phyloP scores from a whole-genome alignment of 1,140 invertebrate genomes.

The Leptopilina clavipes region DNA sequence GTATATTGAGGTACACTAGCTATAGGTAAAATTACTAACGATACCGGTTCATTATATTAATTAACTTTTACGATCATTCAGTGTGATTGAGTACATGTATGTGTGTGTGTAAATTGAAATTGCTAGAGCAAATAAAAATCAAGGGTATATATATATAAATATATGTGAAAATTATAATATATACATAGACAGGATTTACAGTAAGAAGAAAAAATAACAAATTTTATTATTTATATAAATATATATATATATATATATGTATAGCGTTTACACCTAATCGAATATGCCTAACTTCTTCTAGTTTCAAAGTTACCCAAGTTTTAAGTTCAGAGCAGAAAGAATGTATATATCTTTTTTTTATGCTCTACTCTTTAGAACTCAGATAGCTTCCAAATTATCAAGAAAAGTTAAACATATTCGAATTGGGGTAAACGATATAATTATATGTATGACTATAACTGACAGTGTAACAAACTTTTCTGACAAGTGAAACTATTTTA shows the following conservation, averaged over 20 bases:
- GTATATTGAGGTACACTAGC: conserved; percentile 58
- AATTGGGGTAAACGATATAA: too few species aligned
- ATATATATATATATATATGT: too few species aligned
- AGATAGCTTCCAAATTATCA: too few species aligned
- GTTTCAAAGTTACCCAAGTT: too few species aligned
- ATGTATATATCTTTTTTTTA: too few species aligned
- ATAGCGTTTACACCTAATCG: too few species aligned
- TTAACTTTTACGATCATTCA: conserved; percentile 35
- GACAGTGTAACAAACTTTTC: not conserved
- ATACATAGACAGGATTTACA: conserved; percentile 41
- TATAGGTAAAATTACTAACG: conserved; percentile 61
- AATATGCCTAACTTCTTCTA: too few species aligned
- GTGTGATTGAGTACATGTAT: conserved; percentile 39
- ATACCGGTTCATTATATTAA: conserved; percentile 51
- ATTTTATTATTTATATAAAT: not conserved
- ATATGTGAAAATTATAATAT: conserved; percentile 38
- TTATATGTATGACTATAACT: too few species aligned
- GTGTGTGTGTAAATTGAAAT: conserved; percentile 51
- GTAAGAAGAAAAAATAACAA: not conserved
- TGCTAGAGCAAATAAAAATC: conserved; percentile 41
- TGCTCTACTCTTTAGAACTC: too few species aligned
- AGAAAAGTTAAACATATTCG: too few species aligned
- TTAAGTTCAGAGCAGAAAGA: too few species aligned
- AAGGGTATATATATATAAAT: conserved; percentile 40
- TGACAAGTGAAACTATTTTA: not conserved